Evolutionary conservation across 1,140 invertebrate species (phyloP), one percentile per base, ranked within the genome.

Genomic region (Bombus confusus): DNA sequence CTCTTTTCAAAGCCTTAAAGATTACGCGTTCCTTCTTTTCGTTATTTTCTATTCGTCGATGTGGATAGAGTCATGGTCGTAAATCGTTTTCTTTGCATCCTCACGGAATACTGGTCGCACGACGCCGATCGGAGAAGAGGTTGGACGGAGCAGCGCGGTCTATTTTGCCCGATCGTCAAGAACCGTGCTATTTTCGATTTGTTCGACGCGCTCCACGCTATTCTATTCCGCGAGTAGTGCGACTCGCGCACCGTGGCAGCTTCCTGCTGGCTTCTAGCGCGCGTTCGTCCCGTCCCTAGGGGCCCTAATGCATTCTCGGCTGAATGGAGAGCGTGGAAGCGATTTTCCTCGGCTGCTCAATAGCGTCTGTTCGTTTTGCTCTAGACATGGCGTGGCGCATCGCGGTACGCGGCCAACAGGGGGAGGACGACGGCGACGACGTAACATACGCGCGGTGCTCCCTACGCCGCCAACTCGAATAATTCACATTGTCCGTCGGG

Each of bases 401-500:
- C 43, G 57, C 85, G 75, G 73, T 83, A 69, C 87, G 73, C 75
- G 62, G 83, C 64, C 69, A 71, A 83, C 69, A 69, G 86, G 47
- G 79, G 83, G 82, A 85, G 87, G 90, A 74, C 71, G 79, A 74
- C 79, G 87, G 81, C 77, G 85, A 88, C 83, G 87, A 88, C 87
- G 89, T 83, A 83, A 84, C 87, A 81, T 77, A 89, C 84, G 91
- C 87, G 87, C 86, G 83, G 68, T 77, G 86, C 89, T 91, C 93
- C 92, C 93, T 90, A 93, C 93, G 91, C 94, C 94, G 93, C 91
- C 93, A 92, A 93, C 93, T 94, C 93, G 92, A 95, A 95, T 95
- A 95, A 95, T 95, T 95, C 93, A 95, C 95, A 95, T 95, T 95
- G 95, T 95, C 94, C 93, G 94, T 94, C 94, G 93, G 93, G 93